Evolutionary conservation across 2,888 invertebrate genomes (phyloP).

Genomic region (Willowsia nigromaculata): DNA sequence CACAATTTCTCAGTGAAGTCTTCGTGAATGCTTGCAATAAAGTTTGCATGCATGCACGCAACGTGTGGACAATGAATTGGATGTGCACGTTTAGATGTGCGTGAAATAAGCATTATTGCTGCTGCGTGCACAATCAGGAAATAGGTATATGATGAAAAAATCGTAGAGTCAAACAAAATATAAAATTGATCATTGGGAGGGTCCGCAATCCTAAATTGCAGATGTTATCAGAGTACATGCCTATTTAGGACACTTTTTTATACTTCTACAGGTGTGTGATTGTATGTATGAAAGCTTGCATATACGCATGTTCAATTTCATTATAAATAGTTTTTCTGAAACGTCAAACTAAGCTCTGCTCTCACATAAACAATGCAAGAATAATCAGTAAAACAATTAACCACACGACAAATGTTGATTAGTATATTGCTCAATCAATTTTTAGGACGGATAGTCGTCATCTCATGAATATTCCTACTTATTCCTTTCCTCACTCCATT

Average conservation of each 20-base stretch:
- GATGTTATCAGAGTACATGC: neutral
- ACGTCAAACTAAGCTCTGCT: neutral
- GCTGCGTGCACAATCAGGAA: slow-evolving; percentile 12
- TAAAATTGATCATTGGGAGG: slow-evolving; percentile 33
- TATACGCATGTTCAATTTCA: neutral
- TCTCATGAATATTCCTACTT: neutral
- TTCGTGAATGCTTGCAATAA: too few species aligned
- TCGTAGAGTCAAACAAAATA: neutral
- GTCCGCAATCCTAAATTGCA: slow-evolving; percentile 36
- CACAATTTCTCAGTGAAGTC: too few species aligned
- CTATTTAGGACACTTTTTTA: neutral
- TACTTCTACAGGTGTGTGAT: neutral
- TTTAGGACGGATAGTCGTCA: slow-evolving; percentile 19
- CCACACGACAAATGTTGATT: slow-evolving; percentile 46
- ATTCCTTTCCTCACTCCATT: neutral
- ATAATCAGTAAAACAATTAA: slow-evolving; percentile 46
- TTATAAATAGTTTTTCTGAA: neutral
- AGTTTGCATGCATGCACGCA: neutral
- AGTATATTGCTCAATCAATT: slow-evolving; percentile 52
- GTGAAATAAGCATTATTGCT: neutral
- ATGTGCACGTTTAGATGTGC: neutral
- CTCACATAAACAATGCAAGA: neutral
- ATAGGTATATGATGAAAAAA: neutral
- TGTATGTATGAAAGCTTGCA: neutral
- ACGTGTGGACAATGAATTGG: neutral